Conservation (phyloP, 2,113 vertebrate species). For the Actinemys pallida region DNA sequence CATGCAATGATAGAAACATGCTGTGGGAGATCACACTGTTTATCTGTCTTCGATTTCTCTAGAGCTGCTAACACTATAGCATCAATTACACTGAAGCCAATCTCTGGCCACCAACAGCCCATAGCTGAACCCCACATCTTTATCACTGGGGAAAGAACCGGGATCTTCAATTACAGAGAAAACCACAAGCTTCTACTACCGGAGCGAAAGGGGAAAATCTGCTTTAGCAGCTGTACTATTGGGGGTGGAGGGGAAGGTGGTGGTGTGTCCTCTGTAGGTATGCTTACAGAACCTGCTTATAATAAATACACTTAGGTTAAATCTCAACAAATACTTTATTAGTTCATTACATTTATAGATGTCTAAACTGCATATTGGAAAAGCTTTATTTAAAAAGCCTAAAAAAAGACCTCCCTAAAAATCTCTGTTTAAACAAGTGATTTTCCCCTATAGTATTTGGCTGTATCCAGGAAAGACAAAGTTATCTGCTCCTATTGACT, state of each 20-base stretch:
- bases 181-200: not conserved
- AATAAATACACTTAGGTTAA: not conserved
- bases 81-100: not conserved
- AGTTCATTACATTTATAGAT: not conserved
- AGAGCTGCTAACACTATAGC: not conserved
- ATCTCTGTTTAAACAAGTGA: conserved; percentile 53
- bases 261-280: not conserved
- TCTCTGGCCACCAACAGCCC: not conserved
- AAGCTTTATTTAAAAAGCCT: conserved; percentile 11
- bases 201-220: not conserved
- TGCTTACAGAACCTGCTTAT: not conserved
- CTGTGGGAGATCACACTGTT: not conserved
- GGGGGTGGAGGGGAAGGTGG: not conserved
- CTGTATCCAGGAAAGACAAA: conserved; percentile 59
- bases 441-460: conserved; percentile 38
- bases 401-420: conserved; percentile 33
- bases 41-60: too few relatives aligned
- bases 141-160: accelerated
- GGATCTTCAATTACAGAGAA: not conserved
- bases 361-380: conserved; percentile 20
- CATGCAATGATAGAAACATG: not conserved
- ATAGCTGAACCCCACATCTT: not conserved
- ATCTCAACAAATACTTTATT: not conserved
- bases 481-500: conserved; percentile 48
- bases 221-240: not conserved